Conservation (phyloP, 2,888 invertebrate genomes). For the Epirrhoe tristata region DNA sequence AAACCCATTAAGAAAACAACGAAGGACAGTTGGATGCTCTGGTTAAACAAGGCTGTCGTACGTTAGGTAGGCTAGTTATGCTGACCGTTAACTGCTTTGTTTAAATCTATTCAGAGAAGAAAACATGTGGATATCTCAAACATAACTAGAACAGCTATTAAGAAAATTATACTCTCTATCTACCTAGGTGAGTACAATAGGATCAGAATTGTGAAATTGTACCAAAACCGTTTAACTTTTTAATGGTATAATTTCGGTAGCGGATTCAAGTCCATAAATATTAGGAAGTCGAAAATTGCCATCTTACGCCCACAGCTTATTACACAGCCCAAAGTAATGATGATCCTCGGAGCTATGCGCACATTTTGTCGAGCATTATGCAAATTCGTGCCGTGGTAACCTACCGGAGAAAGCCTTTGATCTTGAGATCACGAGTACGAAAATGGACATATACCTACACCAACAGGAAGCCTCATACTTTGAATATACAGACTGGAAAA, state of each 20-base stretch:
- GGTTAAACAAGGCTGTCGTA: slow-evolving; percentile 32
- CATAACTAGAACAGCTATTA: background rate
- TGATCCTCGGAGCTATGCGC: slow-evolving; percentile 46
- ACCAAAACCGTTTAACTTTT: slow-evolving; percentile 8
- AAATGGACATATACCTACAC: background rate
- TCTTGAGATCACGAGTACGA: background rate
- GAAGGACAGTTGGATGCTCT: slow-evolving; percentile 37
- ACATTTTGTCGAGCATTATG: slow-evolving; percentile 55
- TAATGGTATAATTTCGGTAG: slow-evolving; percentile 8
- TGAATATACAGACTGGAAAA: background rate
- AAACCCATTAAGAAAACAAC: slow-evolving; percentile 44
- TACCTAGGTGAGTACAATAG: background rate
- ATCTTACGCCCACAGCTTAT: slow-evolving; percentile 35
- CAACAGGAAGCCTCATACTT: background rate
- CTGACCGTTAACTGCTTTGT: slow-evolving; percentile 36
- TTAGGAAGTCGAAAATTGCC: slow-evolving; percentile 29
- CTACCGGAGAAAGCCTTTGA: slow-evolving; percentile 7
- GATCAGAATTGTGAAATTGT: background rate
- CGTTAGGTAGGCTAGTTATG: slow-evolving; percentile 21
- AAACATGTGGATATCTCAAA: background rate
- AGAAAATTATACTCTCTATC: background rate
- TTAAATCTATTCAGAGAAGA: background rate
- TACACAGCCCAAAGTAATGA: slow-evolving; percentile 45
- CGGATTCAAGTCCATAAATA: slow-evolving; percentile 23
- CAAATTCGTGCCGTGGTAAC: slow-evolving; percentile 46